Base-by-base conservation (phyloP, 2,888 invertebrate genomes). In the Anoncus sp. region DNA sequence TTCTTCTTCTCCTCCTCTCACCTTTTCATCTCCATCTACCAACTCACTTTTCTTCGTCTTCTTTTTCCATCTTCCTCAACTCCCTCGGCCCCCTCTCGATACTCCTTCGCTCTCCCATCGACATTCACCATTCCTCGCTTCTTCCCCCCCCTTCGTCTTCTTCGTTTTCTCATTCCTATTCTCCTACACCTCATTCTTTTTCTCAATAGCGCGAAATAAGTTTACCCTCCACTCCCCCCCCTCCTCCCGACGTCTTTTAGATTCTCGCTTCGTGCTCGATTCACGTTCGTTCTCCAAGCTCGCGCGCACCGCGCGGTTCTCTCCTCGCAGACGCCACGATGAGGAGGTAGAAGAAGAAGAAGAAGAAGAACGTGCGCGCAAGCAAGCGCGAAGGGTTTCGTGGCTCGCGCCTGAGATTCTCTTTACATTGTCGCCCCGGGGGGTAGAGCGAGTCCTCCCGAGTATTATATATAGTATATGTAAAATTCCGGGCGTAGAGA, bases 401-500 rank as follows among this genome's bases (percentile, higher is more conserved):
- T 27, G 66, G 27, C 66, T 66, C 53, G 55, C 53, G 27, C 14
- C 27, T 16, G 10, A 62, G 63, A 63, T 35, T 22, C 63, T 49
- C 63, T 49, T 84, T 84, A 85, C 85, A 85, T 85, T 84, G 85
- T 87, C 85, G 84, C 84, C 82, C 78, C 81, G 81, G 81, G 83
- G 62, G 66, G 49, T 27, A 18, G 18, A 47, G 59, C 60, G 65
- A 27, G 55, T 71, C 22, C 66, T 67, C 40, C 16, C 40, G n/a
- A n/a, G n/a, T 60, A 43, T 65, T 53, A 71, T 40, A 55, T 45
- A 35, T 45, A 31, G 65, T 75, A 72, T 75, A 72, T 70, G 59
- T 49, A 38, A 49, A 70, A 59, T 63, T 49, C 47, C 6, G 47
- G 14, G n/a, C n/a, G n/a, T n/a, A n/a, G n/a, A n/a, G n/a, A n/a